These are phyloP conservation scores for Augochlorella aurata DNA, from an alignment of 2,888 invertebrate species.

Conservation along the genomic window DNA sequence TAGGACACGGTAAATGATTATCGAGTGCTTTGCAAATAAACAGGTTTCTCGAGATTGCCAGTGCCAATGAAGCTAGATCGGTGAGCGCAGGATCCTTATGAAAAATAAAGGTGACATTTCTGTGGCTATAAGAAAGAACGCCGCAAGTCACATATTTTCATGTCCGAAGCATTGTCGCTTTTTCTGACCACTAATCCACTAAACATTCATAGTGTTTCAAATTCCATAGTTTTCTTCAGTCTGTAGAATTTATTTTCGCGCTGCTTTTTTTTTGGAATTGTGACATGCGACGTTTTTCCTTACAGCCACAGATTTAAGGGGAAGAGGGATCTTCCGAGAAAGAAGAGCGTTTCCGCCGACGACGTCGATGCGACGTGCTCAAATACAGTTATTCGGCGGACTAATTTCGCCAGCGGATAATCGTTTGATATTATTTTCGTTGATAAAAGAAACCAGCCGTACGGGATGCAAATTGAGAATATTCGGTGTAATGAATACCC, in stretches of 20 bases:
- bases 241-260: too few species aligned
- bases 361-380: background rate
- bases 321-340: background rate
- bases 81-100: background rate
- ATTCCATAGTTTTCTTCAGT: too few species aligned
- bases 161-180: too few species aligned
- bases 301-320: background rate
- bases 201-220: too few species aligned
- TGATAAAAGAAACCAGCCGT: background rate
- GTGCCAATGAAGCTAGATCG: background rate
- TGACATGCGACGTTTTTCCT: too few species aligned
- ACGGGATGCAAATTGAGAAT: slow-evolving; percentile 17
- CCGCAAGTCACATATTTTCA: too few species aligned
- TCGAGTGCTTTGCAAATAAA: too few species aligned
- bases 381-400: slow-evolving; percentile 9
- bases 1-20: too few species aligned
- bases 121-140: too few species aligned
- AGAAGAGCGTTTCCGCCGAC: background rate
- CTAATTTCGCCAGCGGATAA: slow-evolving; percentile 28
- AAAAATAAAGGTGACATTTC: background rate
- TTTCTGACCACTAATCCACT: too few species aligned
- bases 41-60: background rate
- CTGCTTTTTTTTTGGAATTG: too few species aligned
- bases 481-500: slow-evolving; percentile 19
- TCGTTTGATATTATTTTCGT: background rate